Base-by-base conservation (phyloP, 2,113 vertebrate genomes). In the Lophius piscatorius region DNA sequence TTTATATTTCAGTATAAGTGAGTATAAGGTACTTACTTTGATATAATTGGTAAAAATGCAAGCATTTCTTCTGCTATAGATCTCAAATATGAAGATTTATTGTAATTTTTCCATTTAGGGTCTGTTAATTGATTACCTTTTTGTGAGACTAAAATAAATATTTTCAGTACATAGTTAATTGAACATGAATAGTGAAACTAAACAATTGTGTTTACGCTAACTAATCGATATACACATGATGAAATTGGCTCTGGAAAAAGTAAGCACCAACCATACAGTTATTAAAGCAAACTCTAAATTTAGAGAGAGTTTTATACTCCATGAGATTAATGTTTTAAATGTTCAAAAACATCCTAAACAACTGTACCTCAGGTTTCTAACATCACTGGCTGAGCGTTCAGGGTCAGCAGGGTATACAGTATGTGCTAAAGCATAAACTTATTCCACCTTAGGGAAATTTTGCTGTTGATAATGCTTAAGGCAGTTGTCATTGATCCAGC, bases 401-500 rank as follows among this genome's bases (percentile, higher is more conserved):
- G 65, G 77, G 75, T 69, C 59, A 50, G 20, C 22, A 12, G 22
- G 39, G 42, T 45, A 28, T 28, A 28, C 26, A 5, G 3, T 57
- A 39, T 46, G 26, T 73, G 39, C 34, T 57, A 40, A 62, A 54
- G 36, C 76, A 54, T 44, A 40, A 76, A 66, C 52, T 58, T 63
- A 49, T 70, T 69, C 63, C 44, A 57, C 46, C 5, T 1, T 48
- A 33, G 46, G 31, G 12, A 76, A 63, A 73, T 73, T 70, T 70
- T 74, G 51, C 60, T 76, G 47, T 64, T 44, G 63, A 76, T 57
- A 61, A 50, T 42, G 78, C 80, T 70, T 50, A 9, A 70, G 61
- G 83, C 69, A 26, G 14, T 69, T 51, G 36, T 44, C 72, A 75
- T 74, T 78, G 76, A 82, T 84, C 49, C 44, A 55, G 24, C 75